Conservation (phyloP, 2,113 vertebrate genomes). For the Callospermophilus lateralis region DNA sequence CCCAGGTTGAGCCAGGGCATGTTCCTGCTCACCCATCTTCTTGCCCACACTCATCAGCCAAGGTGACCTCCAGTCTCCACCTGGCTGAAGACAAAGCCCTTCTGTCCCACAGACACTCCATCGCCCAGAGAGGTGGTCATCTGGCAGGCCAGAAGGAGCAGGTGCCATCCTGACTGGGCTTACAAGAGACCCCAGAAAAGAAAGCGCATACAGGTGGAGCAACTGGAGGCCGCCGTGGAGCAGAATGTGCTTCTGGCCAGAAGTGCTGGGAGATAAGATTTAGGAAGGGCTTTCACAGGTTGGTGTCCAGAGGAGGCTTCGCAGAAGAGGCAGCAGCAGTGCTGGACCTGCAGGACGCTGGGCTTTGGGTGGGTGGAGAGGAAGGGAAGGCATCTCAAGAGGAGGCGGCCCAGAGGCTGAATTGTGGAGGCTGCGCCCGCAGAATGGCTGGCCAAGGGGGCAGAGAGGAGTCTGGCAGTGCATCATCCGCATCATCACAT, state of each 20-base stretch:
- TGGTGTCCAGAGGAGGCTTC: conserved; percentile 35
- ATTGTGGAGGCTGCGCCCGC: background rate
- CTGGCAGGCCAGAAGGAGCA: background rate
- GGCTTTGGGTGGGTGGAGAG: conserved; percentile 24
- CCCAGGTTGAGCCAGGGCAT: background rate
- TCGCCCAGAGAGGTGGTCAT: background rate
- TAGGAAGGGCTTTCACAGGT: background rate
- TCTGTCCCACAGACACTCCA: background rate
- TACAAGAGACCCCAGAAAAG: background rate
- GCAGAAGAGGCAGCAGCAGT: background rate
- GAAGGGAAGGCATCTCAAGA: background rate
- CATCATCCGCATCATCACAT: conserved; percentile 79
- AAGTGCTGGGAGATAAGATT: conserved; percentile 17
- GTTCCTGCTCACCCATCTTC: background rate
- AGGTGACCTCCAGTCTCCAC: background rate
- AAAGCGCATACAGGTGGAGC: background rate
- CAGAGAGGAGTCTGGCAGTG: conserved; percentile 72
- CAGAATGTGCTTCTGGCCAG: background rate
- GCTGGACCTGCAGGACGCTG: conserved; percentile 31
- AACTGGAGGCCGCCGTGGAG: background rate
- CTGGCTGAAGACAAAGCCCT: background rate
- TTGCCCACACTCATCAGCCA: background rate
- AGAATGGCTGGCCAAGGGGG: background rate
- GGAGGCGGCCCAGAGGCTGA: background rate
- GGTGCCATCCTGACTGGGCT: background rate